Evolutionary conservation across 2,797 vertebrate species (phyloP).

Genomic region (Psittacula derbiana): DNA sequence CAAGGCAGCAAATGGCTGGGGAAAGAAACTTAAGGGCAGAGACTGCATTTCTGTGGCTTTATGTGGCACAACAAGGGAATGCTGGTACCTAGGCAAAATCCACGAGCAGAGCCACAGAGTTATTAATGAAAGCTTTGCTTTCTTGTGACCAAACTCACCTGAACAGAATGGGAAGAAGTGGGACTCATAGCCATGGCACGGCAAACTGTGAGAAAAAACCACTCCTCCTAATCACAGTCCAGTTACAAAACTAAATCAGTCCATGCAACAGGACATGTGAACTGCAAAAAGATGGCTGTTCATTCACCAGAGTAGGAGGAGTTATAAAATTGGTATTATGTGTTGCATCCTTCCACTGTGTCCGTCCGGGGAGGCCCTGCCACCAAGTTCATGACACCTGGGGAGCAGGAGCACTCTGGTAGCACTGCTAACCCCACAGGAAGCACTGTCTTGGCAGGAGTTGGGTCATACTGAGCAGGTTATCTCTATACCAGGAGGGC

Average conservation of each 20-base stretch:
- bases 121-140: not conserved
- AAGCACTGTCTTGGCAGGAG: conserved; percentile 1
- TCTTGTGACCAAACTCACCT: not conserved
- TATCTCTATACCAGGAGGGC: conserved; percentile 32
- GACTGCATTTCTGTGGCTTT: not conserved
- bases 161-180: not conserved
- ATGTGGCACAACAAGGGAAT: not conserved
- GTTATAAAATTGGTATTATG: not conserved
- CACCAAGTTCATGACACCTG: not conserved
- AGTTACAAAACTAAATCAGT: not conserved
- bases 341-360: not conserved
- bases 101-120: not conserved
- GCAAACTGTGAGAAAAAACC: not conserved
- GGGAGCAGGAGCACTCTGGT: not conserved
- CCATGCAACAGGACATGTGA: not conserved
- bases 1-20: not conserved
- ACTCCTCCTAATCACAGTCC: not conserved
- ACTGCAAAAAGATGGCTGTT: not conserved
- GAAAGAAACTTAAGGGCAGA: not conserved
- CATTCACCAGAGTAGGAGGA: not conserved
- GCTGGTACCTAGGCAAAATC: not conserved
- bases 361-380: not conserved
- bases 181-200: not conserved
- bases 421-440: not conserved
- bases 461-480: conserved; percentile 43